Evolutionary conservation across 2,113 vertebrate genomes (phyloP).

Genomic region (Microtus montanus): DNA sequence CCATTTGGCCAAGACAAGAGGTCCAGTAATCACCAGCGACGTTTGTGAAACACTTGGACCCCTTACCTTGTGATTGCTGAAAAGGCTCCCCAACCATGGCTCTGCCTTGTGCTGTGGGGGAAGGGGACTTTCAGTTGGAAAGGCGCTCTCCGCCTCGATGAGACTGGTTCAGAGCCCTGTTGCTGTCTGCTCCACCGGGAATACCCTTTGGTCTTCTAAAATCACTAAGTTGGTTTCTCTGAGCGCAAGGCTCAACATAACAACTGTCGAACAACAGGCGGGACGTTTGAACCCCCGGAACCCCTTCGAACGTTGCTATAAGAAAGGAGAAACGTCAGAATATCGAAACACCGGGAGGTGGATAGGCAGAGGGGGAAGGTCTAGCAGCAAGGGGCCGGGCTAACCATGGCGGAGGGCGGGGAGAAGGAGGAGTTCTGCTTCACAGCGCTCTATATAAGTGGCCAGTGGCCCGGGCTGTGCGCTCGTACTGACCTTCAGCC

Average conservation of each 20-base stretch:
- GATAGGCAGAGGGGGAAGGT: background rate
- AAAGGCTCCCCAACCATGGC: background rate
- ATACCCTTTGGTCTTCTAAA: background rate
- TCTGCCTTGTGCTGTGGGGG: background rate
- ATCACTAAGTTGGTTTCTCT: background rate
- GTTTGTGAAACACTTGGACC: background rate
- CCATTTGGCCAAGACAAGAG: background rate
- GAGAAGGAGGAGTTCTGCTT: slow-evolving; percentile 57
- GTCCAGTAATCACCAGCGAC: background rate
- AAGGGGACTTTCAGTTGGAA: background rate
- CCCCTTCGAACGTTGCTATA: slow-evolving; percentile 47
- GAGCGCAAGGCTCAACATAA: background rate
- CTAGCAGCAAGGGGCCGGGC: background rate
- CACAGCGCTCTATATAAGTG: slow-evolving; percentile 74
- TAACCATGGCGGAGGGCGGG: background rate
- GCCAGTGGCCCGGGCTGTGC: accelerated
- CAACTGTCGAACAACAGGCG: background rate
- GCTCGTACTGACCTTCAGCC: slow-evolving; percentile 71
- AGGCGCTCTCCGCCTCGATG: background rate
- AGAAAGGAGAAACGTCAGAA: slow-evolving; percentile 11
- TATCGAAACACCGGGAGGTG: background rate
- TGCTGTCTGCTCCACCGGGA: background rate
- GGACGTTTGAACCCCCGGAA: background rate
- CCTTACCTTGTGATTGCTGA: background rate
- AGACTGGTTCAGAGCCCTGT: background rate